phyloP scores from a whole-genome alignment of 1,140 invertebrate species.

The Ceratosolen solmsi region DNA sequence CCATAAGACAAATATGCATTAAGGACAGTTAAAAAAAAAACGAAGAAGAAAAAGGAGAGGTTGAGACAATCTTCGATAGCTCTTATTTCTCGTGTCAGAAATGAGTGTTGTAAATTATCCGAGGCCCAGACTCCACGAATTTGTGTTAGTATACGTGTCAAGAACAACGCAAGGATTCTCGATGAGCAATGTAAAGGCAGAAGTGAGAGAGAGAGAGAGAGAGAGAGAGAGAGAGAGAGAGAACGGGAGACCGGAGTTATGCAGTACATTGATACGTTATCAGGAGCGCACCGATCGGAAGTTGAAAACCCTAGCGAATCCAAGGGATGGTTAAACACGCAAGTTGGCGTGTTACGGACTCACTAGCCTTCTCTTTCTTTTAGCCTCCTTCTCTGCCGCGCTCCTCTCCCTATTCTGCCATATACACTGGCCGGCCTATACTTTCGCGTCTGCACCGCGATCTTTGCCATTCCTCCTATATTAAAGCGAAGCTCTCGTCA shows the following conservation, averaged over 20 bases:
- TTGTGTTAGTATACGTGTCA: not conserved
- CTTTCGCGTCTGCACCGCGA: not conserved
- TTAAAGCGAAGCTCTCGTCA: not conserved
- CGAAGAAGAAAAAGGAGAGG: not conserved
- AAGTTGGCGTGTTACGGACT: conserved; percentile 67
- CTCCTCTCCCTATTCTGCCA: conserved; percentile 1
- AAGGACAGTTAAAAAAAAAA: not conserved
- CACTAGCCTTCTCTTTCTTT: conserved; percentile 51
- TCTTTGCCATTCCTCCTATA: conserved; percentile 27
- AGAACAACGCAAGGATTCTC: not conserved
- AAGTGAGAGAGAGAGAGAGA: not conserved
- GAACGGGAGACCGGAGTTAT: not conserved
- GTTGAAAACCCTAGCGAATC: conserved; percentile 63
- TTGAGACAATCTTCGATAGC: not conserved
- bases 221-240: not conserved
- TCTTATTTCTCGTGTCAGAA: conserved; percentile 4
- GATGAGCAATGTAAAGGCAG: not conserved
- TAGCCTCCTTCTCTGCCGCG: conserved; percentile 48
- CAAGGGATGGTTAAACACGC: conserved; percentile 70
- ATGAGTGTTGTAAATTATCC: conserved; percentile 20
- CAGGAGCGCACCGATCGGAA: conserved; percentile 33
- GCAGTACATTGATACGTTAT: conserved; percentile 38
- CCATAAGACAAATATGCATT: not conserved
- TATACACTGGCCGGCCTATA: conserved; percentile 32
- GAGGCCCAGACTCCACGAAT: not conserved